Conservation (phyloP, 2,888 invertebrate genomes). For the Thera obeliscata region DNA sequence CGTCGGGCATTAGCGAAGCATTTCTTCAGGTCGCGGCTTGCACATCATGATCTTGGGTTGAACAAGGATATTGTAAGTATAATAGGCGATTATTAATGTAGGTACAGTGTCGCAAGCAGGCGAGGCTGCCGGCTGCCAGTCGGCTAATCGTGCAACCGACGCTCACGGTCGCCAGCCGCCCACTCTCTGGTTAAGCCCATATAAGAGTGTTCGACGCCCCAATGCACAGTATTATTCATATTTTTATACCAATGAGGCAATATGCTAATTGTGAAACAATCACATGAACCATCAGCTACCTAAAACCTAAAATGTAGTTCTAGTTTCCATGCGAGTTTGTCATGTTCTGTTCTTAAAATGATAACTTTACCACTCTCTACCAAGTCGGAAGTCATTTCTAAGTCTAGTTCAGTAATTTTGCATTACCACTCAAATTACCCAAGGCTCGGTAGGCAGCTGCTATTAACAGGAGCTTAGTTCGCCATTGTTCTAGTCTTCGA, state of each 20-base stretch:
- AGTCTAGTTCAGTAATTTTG: conserved; percentile 21
- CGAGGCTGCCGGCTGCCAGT: conserved; percentile 55
- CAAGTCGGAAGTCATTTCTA: conserved; percentile 11
- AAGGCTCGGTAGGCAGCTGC: conserved; percentile 44
- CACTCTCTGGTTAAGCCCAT: conserved; percentile 80
- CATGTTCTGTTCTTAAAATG: neutral
- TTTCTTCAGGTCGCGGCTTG: conserved; percentile 31
- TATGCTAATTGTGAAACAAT: conserved; percentile 70
- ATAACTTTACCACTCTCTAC: no score
- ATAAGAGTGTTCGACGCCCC: conserved; percentile 72
- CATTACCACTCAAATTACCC: conserved; percentile 34
- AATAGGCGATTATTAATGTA: conserved; percentile 67
- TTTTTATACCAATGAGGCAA: conserved; percentile 73
- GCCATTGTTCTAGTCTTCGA: conserved; percentile 61
- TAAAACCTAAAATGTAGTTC: conserved; percentile 2
- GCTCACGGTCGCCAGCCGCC: conserved; percentile 81
- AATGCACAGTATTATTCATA: conserved; percentile 75
- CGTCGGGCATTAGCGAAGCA: conserved; percentile 25
- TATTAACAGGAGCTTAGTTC: conserved; percentile 51
- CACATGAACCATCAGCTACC: conserved; percentile 36
- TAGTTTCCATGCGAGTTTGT: neutral
- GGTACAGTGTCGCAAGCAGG: conserved; percentile 71
- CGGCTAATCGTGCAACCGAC: conserved; percentile 72
- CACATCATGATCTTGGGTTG: conserved; percentile 39
- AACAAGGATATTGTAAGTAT: conserved; percentile 46